Base-by-base conservation (phyloP, 2,888 invertebrate species). In the Tubiluchus corallicola region DNA sequence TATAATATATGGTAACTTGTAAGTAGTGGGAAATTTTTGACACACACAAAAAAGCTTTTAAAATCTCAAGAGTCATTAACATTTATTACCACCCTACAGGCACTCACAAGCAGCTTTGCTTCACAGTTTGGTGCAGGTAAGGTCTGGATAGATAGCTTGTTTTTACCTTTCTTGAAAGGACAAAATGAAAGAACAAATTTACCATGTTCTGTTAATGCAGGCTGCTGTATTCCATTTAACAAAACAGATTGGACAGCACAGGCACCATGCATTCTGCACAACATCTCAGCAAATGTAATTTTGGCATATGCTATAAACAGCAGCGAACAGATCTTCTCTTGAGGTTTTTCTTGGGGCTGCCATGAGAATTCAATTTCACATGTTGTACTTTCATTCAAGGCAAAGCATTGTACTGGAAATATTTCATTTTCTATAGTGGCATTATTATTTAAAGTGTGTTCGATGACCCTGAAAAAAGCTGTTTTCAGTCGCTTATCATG, bases 321-420 rank as follows among this genome's bases (percentile, higher is more conserved):
- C 21, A 63, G 49, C 50, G 57, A 57, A 4, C 62, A 61, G 17
- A 58, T 53, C 38, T 40, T 41, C 60, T 60, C 57, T 48, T 53
- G 51, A 40, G 50, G 50, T 41, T 49, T 53, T n/a, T 56, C 54
- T 47, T 57, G 55, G 37, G 57, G 50, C 44, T 57, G 54, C 48
- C 60, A 56, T 29, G 54, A 55, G 51, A 64, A 64, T 46, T 51
- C 50, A 21, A 63, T 52, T 20, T 50, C 52, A 50, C 61, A 61
- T 38, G 51, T 52, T 21, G 56, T 53, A 18, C 54, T 54, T 48
- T 64, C 64, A 46, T 56, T 54, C 17, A 62, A 45, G 2, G 62
- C 56, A 49, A 62, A 59, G 49, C 62, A 59, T 51, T 65, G 65
- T 9, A 63, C 51, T 2, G 60, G 59, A 47, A 65, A 65, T 42